Base-by-base conservation (phyloP, 1,140 invertebrate species). In the Antheraea pernyi region DNA sequence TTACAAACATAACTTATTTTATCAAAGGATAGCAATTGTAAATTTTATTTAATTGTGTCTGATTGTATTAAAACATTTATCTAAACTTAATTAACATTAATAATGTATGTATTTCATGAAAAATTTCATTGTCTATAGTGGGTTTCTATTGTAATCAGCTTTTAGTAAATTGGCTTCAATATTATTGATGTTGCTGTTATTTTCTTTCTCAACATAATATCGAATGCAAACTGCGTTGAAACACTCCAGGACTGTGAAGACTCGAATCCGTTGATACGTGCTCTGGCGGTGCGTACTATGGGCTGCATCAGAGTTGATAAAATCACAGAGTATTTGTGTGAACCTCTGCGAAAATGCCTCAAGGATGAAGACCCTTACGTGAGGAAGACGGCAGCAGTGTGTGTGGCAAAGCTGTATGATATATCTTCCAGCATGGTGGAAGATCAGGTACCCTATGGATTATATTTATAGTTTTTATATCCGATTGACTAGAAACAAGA, bases 301-400 rank as follows among this genome's bases (percentile, higher is more conserved):
- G 99, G 99, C 58, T 99, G 99, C 88, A 99, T 99, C 84, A 95
- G 99, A 61, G 99, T 99, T 61, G 99, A 99, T 92, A 99, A 99
- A 93, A 99, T 99, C 81, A 99, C 99, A 3, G 99, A 99, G 93
- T 99, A 99, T 93, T 93, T 99, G 9, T 99, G 99, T 93, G 99
- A 99, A 87, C 99, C 99, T 5, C 93, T 99, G 71, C 93, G 99
- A 62, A 99, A 99, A 89, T 99, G 99, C 92, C 94, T 99, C 77
- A 98, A 98, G 89, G 99, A 99, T 93, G 99, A 99, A 91, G 99
- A 99, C 94, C 99, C 99, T 0, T 99, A 99, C 93, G 99, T 99
- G 0, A 94, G 99, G 64, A 99, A 99, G 93, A 99, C 99, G 3
- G 99, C 99, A 18, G 99, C 99, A 11, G 99, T 99, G 37, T 99